Percentiles rank a stretch among this genome's conserved stretches.
Evolutionary conservation across 2,113 vertebrate species (phyloP).

Genomic region (Beaufortia kweichowensis): DNA sequence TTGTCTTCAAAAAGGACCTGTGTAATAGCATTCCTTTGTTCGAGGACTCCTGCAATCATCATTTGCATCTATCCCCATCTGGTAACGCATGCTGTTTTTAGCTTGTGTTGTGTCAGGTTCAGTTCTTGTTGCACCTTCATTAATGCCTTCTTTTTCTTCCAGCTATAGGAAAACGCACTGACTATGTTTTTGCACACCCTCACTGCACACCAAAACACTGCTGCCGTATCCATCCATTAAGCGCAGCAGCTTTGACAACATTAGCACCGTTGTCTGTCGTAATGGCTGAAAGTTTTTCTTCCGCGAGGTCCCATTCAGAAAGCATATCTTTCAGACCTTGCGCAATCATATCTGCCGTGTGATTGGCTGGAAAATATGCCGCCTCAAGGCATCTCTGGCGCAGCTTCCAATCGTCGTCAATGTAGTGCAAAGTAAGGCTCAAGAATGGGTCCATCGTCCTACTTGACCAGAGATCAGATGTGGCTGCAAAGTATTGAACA

Average conservation of each 20-base stretch:
- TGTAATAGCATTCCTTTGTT: conserved; percentile 25
- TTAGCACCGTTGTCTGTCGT: conserved; percentile 27
- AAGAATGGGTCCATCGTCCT: conserved; percentile 37
- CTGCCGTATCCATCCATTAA: conserved; percentile 5
- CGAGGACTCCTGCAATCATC: conserved; percentile 14
- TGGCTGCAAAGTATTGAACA: conserved; percentile 32
- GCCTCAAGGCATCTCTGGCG: conserved; percentile 33
- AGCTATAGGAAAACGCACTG: not conserved
- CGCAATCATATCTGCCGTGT: conserved; percentile 33
- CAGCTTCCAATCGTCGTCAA: not conserved
- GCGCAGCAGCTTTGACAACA: conserved; percentile 18
- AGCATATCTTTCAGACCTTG: conserved; percentile 25
- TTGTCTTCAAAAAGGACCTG: conserved; percentile 16
- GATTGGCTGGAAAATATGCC: conserved; percentile 35
- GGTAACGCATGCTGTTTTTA: not conserved
- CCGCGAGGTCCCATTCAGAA: conserved; percentile 20
- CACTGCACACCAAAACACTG: conserved; percentile 15
- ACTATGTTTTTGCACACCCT: conserved; percentile 7
- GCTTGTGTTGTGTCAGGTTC: conserved; percentile 5
- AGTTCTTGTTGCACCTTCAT: not conserved
- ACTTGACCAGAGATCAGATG: conserved; percentile 45
- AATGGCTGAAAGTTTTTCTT: conserved; percentile 32
- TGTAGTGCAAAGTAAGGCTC: conserved; percentile 34
- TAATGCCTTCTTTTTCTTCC: conserved; percentile 2
- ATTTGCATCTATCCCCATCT: conserved; percentile 17